phyloP scores from a whole-genome alignment of 2,113 vertebrate genomes.

The Heteronetta atricapilla region DNA sequence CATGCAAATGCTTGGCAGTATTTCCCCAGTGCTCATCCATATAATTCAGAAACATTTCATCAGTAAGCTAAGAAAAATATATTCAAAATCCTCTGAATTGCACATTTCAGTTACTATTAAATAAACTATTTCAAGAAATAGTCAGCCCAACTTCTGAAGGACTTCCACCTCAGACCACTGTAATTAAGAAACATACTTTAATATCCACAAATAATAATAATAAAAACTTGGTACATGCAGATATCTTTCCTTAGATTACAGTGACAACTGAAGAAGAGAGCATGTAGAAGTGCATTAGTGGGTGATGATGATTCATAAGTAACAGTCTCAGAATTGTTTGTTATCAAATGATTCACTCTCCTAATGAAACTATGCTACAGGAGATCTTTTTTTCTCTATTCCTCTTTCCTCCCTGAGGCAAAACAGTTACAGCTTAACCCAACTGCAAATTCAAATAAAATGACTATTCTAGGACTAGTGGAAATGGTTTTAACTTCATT shows the following conservation, averaged over 20 bases:
- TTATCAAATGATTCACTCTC: not conserved
- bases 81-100: not conserved
- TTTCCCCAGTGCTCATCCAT: not conserved
- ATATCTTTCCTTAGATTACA: not conserved
- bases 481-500: not conserved
- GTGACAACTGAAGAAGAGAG: not conserved
- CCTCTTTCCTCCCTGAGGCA: not conserved
- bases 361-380: not conserved
- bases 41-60: not conserved
- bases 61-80: not conserved
- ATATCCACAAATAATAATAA: not conserved
- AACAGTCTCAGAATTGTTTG: not conserved
- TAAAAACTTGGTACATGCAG: not conserved
- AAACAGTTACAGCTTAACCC: not conserved
- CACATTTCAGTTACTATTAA: not conserved
- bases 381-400: not conserved
- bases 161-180: not conserved
- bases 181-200: not conserved
- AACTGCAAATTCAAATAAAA: not conserved
- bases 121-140: not conserved
- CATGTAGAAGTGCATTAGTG: not conserved
- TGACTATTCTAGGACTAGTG: not conserved
- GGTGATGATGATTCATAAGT: not conserved
- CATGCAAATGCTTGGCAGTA: not conserved
- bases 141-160: not conserved